phyloP scores from a whole-genome alignment of 2,113 vertebrate species.

The Petrocephalus microphthalmus region DNA sequence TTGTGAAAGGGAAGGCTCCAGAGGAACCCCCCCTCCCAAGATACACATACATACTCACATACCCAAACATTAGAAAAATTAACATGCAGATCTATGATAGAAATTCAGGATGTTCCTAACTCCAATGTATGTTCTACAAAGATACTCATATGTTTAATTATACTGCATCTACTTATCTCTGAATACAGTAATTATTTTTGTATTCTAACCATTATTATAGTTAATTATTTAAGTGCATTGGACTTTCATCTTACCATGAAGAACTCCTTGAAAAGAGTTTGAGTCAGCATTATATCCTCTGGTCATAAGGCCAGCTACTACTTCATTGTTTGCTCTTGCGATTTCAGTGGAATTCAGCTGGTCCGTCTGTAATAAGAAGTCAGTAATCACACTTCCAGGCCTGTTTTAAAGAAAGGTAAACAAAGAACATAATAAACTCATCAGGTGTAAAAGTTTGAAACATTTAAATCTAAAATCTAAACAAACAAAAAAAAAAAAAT shows the following conservation, averaged over 20 bases:
- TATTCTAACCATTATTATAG: not conserved
- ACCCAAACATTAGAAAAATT: not conserved
- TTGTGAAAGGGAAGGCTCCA: not conserved
- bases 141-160: not conserved
- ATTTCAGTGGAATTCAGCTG: constrained; percentile 3
- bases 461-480: not conserved
- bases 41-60: not conserved
- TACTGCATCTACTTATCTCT: not conserved
- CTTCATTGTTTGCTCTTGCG: not conserved
- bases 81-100: not conserved
- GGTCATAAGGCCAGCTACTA: not conserved
- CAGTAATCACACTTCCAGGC: not conserved
- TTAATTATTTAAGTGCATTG: not conserved
- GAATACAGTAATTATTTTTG: not conserved
- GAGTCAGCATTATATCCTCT: not conserved
- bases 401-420: not conserved
- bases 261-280: not conserved
- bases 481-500: not conserved
- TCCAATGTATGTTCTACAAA: not conserved
- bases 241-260: not conserved
- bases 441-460: not conserved
- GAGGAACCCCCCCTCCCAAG: not conserved
- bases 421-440: not conserved
- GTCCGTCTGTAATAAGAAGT: not conserved
- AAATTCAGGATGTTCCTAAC: not conserved